Percentiles rank a stretch among this genome's conserved stretches.
phyloP scores from a whole-genome alignment of 1,140 invertebrate genomes.

The Drosophila subpulchrella region DNA sequence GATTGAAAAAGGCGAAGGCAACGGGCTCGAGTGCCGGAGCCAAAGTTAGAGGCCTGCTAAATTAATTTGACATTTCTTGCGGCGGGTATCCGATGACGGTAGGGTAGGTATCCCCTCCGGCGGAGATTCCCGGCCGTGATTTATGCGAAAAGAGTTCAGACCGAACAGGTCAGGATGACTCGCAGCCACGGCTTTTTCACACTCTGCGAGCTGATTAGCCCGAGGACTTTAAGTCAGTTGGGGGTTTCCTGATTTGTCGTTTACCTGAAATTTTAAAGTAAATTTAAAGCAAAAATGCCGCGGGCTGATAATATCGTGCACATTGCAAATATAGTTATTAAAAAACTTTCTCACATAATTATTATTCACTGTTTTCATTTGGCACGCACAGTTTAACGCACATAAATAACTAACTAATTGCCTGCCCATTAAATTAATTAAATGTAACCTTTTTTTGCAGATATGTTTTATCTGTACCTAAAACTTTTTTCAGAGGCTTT shows the following conservation, averaged over 20 bases:
- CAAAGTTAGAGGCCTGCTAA: constrained; percentile 63
- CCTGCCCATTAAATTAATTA: constrained; percentile 34
- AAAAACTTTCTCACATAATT: constrained; percentile 6
- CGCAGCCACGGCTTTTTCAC: constrained; percentile 20
- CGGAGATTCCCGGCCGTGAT: constrained; percentile 53
- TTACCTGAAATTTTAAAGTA: constrained; percentile 9
- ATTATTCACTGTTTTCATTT: constrained; percentile 20
- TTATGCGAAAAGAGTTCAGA: constrained; percentile 73
- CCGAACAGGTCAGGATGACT: constrained; percentile 6
- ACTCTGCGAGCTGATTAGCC: constrained; percentile 26
- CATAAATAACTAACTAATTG: constrained; percentile 33
- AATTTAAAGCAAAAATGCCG: neutral
- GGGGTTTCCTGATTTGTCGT: constrained; percentile 8
- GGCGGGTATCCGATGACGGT: constrained; percentile 43
- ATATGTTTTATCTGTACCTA: constrained; percentile 16
- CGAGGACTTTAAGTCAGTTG: constrained; percentile 11
- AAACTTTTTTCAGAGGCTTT: constrained; percentile 42
- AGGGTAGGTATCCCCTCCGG: constrained; percentile 9
- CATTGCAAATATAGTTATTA: constrained; percentile 8
- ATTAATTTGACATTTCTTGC: constrained; percentile 81
- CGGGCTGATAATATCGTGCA: constrained; percentile 5
- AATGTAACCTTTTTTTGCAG: constrained; percentile 27
- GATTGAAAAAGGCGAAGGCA: constrained; percentile 74
- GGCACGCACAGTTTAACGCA: constrained; percentile 20
- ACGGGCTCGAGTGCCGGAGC: constrained; percentile 44